Percentiles rank a stretch among this genome's conserved stretches.
Conservation (phyloP, 2,797 vertebrate species). For the Ciconia nigra region DNA sequence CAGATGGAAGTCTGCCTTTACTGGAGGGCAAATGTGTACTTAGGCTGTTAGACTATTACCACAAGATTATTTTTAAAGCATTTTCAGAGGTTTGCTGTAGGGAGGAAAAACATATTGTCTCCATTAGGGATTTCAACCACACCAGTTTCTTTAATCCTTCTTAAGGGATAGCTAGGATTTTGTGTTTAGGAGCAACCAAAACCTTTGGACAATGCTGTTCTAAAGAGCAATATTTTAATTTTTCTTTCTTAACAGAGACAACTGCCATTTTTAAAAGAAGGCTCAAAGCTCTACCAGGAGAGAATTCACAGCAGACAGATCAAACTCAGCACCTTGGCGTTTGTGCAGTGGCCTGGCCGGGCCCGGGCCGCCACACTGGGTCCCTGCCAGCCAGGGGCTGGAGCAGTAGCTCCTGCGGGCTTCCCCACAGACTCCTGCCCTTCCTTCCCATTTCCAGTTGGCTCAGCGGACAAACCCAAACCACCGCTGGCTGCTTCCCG, state of each 20-base stretch:
- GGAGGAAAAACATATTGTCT: background rate
- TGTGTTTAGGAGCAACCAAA: background rate
- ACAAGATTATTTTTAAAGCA: background rate
- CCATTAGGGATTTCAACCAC: background rate
- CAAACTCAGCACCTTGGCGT: too few species aligned
- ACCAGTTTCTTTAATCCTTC: background rate
- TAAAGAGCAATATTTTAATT: background rate
- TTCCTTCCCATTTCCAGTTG: too few species aligned
- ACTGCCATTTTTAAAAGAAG: background rate
- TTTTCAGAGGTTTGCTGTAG: background rate
- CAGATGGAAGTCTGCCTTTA: background rate
- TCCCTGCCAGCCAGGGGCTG: background rate
- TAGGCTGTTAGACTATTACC: background rate
- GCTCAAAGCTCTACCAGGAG: background rate
- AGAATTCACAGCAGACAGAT: background rate
- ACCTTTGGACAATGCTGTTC: background rate
- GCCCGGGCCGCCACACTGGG: accelerated
- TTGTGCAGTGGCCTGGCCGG: accelerated
- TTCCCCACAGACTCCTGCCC: accelerated
- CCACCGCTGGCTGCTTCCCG: background rate
- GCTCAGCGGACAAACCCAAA: background rate
- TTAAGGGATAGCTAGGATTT: background rate
- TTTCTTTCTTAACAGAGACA: background rate
- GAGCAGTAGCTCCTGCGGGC: background rate
- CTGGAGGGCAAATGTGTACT: background rate